These are phyloP conservation scores for Morus bassanus DNA, from an alignment of 2,797 vertebrate genomes.

Conservation along the genomic window DNA sequence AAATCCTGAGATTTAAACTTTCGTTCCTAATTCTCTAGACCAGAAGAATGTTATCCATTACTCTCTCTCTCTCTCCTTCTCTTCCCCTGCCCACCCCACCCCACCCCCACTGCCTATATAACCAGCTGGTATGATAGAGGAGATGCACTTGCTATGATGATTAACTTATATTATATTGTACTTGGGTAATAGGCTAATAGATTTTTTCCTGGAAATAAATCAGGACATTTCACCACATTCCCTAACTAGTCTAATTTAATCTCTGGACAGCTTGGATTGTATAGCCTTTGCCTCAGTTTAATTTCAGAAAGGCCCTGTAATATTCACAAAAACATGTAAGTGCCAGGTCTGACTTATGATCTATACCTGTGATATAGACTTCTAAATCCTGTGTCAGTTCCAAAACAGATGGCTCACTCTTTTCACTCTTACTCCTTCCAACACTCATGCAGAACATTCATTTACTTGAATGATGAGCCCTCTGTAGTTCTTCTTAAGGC, in stretches of 20 bases:
- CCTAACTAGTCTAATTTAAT: neutral
- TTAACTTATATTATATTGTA: neutral
- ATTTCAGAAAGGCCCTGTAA: constrained; percentile 20
- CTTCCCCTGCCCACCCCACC: too few relatives aligned
- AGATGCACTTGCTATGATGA: neutral
- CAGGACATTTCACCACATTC: neutral
- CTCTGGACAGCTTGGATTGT: neutral
- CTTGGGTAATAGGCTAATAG: neutral
- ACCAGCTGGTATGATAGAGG: neutral
- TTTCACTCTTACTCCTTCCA: constrained; percentile 29
- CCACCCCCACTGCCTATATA: neutral
- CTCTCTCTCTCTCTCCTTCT: too few relatives aligned
- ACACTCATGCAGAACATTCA: constrained; percentile 55
- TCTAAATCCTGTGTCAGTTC: constrained; percentile 33
- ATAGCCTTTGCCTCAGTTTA: neutral
- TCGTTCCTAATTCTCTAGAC: neutral
- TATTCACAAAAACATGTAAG: constrained; percentile 36
- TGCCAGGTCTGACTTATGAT: constrained; percentile 50
- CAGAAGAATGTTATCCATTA: neutral
- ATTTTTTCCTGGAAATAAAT: neutral
- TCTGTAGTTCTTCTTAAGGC: constrained; percentile 27
- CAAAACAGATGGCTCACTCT: constrained; percentile 46
- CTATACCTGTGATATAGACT: constrained; percentile 3
- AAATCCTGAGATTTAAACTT: neutral
- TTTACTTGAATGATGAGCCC: constrained; percentile 61